Evolutionary conservation across 2,113 vertebrate species (phyloP), one percentile per base, ranked within the genome.

Genomic region (Apodemus speciosus): DNA sequence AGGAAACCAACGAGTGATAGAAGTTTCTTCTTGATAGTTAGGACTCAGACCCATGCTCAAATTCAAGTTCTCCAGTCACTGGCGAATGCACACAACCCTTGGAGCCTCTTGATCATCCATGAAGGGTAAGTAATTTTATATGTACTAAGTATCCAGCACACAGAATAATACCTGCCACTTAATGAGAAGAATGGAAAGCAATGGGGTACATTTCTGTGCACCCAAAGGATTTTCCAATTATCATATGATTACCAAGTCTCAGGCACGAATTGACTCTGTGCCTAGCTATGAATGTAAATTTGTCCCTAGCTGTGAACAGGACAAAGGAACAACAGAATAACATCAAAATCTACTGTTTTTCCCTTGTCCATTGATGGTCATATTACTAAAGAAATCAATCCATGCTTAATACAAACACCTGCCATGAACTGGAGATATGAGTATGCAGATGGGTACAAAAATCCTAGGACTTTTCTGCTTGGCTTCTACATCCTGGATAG

Each of bases 181-280:
- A 93, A 91, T 76, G 21, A 85, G 75, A 95, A 92, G 53, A 73
- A 79, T 3, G 15, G 77, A 64, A 66, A 73, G 6, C 7, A 88
- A 35, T 9, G 60, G 9, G 7, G 7, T 11, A 1, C 6, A 11
- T 79, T 89, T 72, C 56, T 79, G 23, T 18, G 43, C 8, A 6
- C 8, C 10, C 56, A 56, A 0, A 1, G 4, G 18, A 11, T 77
- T 10, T 73, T 46, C 6, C 49, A 72, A 7, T 88, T 4, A 38
- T 10, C 27, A 27, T 72, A 10, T 38, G 88, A 46, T 79, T 35
- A 25, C 27, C 60, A 30, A 1, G 23, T 27, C n/a, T 75, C 30
- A 88, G 18, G 10, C 40, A 66, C 0, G 51, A 46, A 92, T 62
- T 86, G 25, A 53, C 30, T 80, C 10, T 35, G 14, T 89, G 10